Evolutionary conservation across 2,113 vertebrate genomes (phyloP).

Genomic region (Carettochelys insculpta): DNA sequence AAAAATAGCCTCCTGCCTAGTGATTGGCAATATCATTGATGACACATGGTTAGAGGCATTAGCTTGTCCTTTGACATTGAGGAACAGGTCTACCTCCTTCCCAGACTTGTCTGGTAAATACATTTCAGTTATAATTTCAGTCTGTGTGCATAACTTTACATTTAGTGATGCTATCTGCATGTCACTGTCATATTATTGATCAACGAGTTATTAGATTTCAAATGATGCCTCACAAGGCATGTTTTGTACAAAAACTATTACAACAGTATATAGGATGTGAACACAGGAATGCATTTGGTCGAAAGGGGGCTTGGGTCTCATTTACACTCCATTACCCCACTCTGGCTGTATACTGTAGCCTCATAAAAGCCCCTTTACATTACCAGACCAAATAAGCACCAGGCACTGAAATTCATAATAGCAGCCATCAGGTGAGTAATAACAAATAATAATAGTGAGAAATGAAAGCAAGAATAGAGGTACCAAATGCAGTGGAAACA

Average conservation of each 20-base stretch:
- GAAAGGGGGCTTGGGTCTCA: neutral
- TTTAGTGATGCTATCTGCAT: neutral
- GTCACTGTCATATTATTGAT: neutral
- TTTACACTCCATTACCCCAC: neutral
- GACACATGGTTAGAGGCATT: neutral
- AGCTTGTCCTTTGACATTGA: neutral
- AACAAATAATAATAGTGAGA: neutral
- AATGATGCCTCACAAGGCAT: neutral
- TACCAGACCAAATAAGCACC: neutral
- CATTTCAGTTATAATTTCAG: neutral
- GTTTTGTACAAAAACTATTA: neutral
- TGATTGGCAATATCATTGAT: neutral
- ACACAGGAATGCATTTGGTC: neutral
- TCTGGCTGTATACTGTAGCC: neutral
- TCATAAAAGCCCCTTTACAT: neutral
- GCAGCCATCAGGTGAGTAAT: neutral
- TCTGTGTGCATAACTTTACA: neutral
- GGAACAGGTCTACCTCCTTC: neutral
- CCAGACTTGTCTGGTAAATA: neutral
- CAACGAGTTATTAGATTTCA: neutral
- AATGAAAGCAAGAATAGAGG: neutral
- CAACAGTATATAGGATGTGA: neutral
- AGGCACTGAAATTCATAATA: neutral
- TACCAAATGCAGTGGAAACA: neutral
- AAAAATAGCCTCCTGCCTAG: neutral